phyloP scores from a whole-genome alignment of 2,797 vertebrate genomes.

The Thunnus albacares region DNA sequence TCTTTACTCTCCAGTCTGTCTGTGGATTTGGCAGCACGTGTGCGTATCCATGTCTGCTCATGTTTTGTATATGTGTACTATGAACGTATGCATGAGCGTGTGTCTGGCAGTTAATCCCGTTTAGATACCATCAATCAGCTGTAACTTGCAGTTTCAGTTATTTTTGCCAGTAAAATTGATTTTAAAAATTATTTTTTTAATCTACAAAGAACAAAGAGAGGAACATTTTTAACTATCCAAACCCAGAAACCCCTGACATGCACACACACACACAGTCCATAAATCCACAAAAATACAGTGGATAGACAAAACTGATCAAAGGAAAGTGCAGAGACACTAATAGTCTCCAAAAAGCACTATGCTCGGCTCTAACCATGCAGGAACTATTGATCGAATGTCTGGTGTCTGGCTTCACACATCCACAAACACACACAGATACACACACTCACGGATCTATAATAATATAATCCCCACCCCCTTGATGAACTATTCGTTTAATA shows the following conservation, averaged over 20 bases:
- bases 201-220: too few species aligned
- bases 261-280: not conserved
- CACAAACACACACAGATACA: not conserved
- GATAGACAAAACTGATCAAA: slow-evolving; percentile 16
- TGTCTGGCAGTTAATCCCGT: slow-evolving; percentile 21
- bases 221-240: not conserved
- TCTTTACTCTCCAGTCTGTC: slow-evolving; percentile 37
- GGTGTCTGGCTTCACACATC: too few species aligned
- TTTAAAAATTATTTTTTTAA: not conserved
- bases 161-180: not conserved
- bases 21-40: slow-evolving; percentile 21
- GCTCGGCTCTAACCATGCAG: not conserved
- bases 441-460: not conserved
- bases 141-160: not conserved
- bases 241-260: not conserved
- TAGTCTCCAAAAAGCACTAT: not conserved
- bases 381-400: slow-evolving; percentile 2
- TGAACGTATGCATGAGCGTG: not conserved
- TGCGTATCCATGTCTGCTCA: slow-evolving; percentile 13
- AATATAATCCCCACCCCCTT: not conserved
- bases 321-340: not conserved
- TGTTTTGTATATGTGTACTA: not conserved
- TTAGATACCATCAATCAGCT: slow-evolving; percentile 1
- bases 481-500: not conserved
- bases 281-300: not conserved